Percentiles rank a stretch among this genome's conserved stretches.
phyloP scores from a whole-genome alignment of 1,140 invertebrate genomes.

The Berghia stephanieae region DNA sequence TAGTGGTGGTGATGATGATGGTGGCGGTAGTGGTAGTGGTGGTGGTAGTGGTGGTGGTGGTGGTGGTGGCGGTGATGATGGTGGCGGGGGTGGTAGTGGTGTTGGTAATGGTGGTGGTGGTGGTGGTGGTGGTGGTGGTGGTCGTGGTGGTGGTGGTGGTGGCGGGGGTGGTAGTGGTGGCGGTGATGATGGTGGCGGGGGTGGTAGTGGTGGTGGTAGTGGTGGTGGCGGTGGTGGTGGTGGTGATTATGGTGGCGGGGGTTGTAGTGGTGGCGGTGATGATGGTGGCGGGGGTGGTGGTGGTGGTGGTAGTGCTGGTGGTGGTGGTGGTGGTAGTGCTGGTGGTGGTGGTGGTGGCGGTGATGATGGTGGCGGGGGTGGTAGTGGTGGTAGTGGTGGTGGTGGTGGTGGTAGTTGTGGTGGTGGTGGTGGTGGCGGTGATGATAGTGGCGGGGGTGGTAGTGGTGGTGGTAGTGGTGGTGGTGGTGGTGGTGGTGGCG shows the following conservation, averaged over 20 bases:
- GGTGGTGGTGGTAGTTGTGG: no score
- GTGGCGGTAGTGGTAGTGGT: constrained; percentile 1
- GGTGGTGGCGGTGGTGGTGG: not conserved
- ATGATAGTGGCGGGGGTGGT: constrained; percentile 1
- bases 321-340: not conserved
- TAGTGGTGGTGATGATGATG: not conserved
- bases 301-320: not conserved
- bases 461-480: no score
- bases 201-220: not conserved
- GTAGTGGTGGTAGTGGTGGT: not conserved
- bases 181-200: not conserved
- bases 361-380: not conserved
- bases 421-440: not conserved
- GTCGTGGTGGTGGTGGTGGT: not conserved
- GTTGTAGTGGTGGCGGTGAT: not conserved
- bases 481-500: no score
- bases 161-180: not conserved
- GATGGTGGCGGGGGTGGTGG: not conserved
- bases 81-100: not conserved
- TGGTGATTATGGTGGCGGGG: not conserved
- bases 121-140: not conserved
- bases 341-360: not conserved
- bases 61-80: not conserved
- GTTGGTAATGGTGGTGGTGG: not conserved
- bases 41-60: not conserved